Evolutionary conservation across 1,140 invertebrate species (phyloP).

Genomic region (Drosophila repleta): DNA sequence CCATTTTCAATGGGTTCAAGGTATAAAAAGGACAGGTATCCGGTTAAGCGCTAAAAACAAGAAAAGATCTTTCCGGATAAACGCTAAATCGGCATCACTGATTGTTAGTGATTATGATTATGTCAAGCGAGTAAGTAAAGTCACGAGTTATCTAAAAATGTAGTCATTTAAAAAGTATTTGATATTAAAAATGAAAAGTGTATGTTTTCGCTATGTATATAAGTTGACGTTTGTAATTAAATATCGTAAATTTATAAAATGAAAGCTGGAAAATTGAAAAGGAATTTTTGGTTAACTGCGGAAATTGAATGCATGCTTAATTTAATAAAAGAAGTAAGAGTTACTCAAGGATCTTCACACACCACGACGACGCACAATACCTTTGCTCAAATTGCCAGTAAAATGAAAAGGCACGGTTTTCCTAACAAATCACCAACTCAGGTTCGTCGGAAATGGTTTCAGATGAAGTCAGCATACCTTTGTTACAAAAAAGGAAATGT

Average conservation of each 20-base stretch:
- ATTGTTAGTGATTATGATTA: too few relatives aligned
- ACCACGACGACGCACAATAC: constrained; percentile 70
- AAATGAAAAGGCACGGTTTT: constrained; percentile 73
- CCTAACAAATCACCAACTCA: constrained; percentile 75
- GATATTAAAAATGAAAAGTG: too few relatives aligned
- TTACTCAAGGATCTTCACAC: constrained; percentile 48
- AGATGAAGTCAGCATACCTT: constrained; percentile 78
- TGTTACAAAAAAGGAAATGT: constrained; percentile 78
- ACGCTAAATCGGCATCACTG: too few relatives aligned
- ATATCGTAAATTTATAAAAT: constrained; percentile 25
- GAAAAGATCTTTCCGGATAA: too few relatives aligned
- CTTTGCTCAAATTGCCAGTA: constrained; percentile 70
- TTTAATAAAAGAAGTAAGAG: constrained; percentile 61
- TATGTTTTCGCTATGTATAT: too few relatives aligned
- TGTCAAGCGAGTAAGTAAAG: too few relatives aligned
- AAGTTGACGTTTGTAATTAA: too few relatives aligned
- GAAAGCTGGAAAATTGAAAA: constrained; percentile 68
- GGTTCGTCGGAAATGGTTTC: constrained; percentile 76
- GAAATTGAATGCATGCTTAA: constrained; percentile 79
- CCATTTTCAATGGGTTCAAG: too few relatives aligned
- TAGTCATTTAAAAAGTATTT: too few relatives aligned
- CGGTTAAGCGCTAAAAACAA: too few relatives aligned
- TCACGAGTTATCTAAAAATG: too few relatives aligned
- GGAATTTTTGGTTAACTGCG: constrained; percentile 73
- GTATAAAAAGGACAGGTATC: too few relatives aligned